These are phyloP conservation scores for Leptogaster cylindrica DNA, from an alignment of 2,888 invertebrate species.

Conservation along the genomic window DNA sequence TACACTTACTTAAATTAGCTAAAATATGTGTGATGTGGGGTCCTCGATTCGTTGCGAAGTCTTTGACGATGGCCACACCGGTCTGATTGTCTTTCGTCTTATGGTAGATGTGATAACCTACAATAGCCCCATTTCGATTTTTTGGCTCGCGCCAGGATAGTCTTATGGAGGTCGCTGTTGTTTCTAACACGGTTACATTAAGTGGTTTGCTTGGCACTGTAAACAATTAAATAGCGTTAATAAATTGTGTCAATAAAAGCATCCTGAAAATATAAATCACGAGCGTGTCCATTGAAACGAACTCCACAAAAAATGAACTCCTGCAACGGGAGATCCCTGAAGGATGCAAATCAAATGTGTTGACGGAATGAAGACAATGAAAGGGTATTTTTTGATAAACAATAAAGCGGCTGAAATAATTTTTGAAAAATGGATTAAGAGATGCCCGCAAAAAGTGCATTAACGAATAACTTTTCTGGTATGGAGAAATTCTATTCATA, in stretches of 20 bases:
- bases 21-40: constrained; percentile 63
- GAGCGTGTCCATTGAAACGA: too few relatives aligned
- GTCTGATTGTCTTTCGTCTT: constrained; percentile 71
- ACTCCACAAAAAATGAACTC: too few relatives aligned
- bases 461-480: too few relatives aligned
- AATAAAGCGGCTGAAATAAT: too few relatives aligned
- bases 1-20: constrained; percentile 71
- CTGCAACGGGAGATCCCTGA: too few relatives aligned
- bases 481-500: too few relatives aligned
- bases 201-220: constrained; percentile 81
- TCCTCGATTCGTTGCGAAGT: constrained; percentile 57
- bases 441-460: too few relatives aligned
- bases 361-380: too few relatives aligned
- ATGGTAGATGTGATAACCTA: constrained; percentile 75
- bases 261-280: too few relatives aligned
- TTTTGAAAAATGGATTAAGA: too few relatives aligned
- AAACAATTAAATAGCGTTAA: constrained; percentile 42
- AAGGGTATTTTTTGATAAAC: too few relatives aligned
- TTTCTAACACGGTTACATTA: constrained; percentile 78
- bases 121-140: constrained; percentile 72
- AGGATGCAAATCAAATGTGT: too few relatives aligned
- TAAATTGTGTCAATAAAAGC: background rate
- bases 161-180: constrained; percentile 77
- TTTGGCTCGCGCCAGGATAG: constrained; percentile 82
- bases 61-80: constrained; percentile 66